Percentiles rank a stretch among this genome's conserved stretches.
phyloP scores from a whole-genome alignment of 2,113 vertebrate species.

The Malaclemys terrapin region DNA sequence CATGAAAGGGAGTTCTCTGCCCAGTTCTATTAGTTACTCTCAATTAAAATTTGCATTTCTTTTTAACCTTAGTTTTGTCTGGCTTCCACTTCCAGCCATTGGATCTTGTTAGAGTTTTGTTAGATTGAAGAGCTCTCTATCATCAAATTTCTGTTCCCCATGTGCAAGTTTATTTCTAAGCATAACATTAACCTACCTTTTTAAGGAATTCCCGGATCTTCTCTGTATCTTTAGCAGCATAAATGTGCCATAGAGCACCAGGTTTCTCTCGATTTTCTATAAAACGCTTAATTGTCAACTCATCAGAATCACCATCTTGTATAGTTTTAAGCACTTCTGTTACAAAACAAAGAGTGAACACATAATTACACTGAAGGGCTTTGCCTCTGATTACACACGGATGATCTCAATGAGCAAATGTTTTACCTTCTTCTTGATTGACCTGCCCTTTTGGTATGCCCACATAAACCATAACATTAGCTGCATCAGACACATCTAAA shows the following conservation, averaged over 20 bases:
- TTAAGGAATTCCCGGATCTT: slow-evolving; percentile 86
- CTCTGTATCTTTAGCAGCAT: slow-evolving; percentile 86
- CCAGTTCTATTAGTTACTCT: background rate
- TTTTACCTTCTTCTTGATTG: slow-evolving; percentile 83
- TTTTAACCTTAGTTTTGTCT: background rate
- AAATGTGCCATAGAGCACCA: slow-evolving; percentile 87
- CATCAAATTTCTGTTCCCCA: background rate
- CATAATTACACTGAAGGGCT: background rate
- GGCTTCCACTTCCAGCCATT: background rate
- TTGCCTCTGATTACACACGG: background rate
- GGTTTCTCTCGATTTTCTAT: slow-evolving; percentile 83
- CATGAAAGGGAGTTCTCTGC: background rate
- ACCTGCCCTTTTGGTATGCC: slow-evolving; percentile 84
- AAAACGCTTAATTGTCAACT: slow-evolving; percentile 83
- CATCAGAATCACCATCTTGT: slow-evolving; percentile 85
- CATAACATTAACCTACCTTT: slow-evolving; percentile 62
- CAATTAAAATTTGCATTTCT: background rate
- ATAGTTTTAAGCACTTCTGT: slow-evolving; percentile 86
- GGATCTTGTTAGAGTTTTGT: background rate
- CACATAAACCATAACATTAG: slow-evolving; percentile 87
- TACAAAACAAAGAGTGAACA: background rate
- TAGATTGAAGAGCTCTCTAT: background rate
- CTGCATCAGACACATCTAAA: slow-evolving; percentile 85
- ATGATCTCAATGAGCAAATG: background rate
- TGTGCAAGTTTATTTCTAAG: background rate